phyloP scores from a whole-genome alignment of 2,888 invertebrate species.

The Metopia argyrocephala region DNA sequence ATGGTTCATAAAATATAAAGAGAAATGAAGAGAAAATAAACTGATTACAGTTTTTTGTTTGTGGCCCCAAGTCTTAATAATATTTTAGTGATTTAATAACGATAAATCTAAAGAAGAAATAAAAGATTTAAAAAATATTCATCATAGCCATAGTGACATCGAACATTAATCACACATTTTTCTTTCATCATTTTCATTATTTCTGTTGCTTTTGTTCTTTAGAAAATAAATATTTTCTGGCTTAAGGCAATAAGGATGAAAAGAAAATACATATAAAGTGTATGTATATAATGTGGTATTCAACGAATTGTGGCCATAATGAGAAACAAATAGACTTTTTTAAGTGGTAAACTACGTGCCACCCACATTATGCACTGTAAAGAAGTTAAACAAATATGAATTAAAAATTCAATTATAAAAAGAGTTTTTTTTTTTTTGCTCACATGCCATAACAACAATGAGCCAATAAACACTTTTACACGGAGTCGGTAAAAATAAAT shows the following conservation, averaged over 20 bases:
- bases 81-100: constrained; percentile 54
- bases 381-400: constrained; percentile 25
- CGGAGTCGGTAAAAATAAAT: constrained; percentile 4
- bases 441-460: not conserved
- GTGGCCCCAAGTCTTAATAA: constrained; percentile 30
- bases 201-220: not conserved
- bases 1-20: not conserved
- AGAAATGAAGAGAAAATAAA: not conserved
- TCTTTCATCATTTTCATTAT: not conserved
- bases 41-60: constrained; percentile 22
- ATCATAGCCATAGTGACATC: constrained; percentile 39
- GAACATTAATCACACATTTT: constrained; percentile 45
- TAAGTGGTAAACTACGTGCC: constrained; percentile 1
- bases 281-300: no score
- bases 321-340: constrained; percentile 34
- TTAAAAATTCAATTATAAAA: constrained; percentile 54
- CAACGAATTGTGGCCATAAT: constrained; percentile 8
- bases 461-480: constrained; percentile 13
- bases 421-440: not conserved
- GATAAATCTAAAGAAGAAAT: constrained; percentile 35
- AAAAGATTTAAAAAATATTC: constrained; percentile 52
- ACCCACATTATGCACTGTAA: not conserved
- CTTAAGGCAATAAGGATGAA: not conserved
- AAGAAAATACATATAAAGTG: no score
- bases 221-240: not conserved